Evolutionary conservation across 2,797 vertebrate species (phyloP).

Genomic region (Knipowitschia caucasica): DNA sequence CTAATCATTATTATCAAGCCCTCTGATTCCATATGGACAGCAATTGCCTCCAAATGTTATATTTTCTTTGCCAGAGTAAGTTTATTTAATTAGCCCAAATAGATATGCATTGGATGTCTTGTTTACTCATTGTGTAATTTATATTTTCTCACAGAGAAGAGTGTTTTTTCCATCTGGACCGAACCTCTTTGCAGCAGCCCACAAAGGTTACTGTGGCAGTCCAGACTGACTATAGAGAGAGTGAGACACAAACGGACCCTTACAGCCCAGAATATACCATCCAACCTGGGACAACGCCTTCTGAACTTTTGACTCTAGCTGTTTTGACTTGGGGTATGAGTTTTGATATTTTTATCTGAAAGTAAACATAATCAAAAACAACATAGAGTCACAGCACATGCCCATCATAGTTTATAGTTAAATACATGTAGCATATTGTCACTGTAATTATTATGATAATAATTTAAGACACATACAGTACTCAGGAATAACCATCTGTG

Average conservation of each 20-base stretch:
- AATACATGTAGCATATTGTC: not conserved
- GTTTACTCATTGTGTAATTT: not conserved
- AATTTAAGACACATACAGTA: not conserved
- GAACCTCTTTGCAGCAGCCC: slow-evolving; percentile 10
- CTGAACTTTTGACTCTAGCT: slow-evolving; percentile 87
- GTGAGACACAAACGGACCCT: slow-evolving; percentile 91
- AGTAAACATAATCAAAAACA: not conserved
- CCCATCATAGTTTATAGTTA: not conserved
- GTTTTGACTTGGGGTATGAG: slow-evolving; percentile 84
- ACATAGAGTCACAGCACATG: not conserved
- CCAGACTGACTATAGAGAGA: slow-evolving; percentile 95
- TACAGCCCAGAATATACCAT: slow-evolving; percentile 85
- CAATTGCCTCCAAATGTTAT: slow-evolving; percentile 60
- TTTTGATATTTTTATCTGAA: not conserved
- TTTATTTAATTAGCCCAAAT: too few species aligned
- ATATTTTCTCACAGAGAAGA: slow-evolving; percentile 59
- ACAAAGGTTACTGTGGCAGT: slow-evolving; percentile 76
- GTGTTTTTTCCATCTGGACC: not conserved
- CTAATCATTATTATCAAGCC: not conserved
- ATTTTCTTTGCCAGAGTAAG: slow-evolving; percentile 76
- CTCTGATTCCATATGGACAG: slow-evolving; percentile 67
- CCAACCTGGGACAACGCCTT: slow-evolving; percentile 73
- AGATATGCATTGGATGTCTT: not conserved
- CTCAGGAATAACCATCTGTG: not conserved
- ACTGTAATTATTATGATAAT: not conserved